Base-by-base conservation (phyloP, 2,888 invertebrate genomes). In the Zaprionus lineosus region DNA sequence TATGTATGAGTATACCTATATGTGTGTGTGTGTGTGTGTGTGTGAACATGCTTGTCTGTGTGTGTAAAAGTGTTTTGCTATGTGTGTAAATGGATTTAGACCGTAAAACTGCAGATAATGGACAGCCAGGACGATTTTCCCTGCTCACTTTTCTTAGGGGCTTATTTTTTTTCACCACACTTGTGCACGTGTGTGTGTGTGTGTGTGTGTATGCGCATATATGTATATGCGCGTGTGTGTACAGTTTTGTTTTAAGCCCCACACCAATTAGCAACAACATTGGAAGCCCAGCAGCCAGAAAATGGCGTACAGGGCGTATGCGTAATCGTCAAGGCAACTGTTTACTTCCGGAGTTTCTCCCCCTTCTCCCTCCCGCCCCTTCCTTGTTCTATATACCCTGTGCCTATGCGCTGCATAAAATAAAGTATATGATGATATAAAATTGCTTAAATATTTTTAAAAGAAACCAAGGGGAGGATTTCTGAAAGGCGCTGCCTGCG, bases 81-180 rank as follows among this genome's bases (percentile, higher is more conserved):
- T 40, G 34, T 51, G 24, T 68, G 72, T 60, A 72, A 84, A 66
- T 82, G 81, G 67, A 81, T 84, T 72, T 84, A 69, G 84, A 84
- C 84, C 84, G 84, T 84, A 81, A 84, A 81, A 84, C 60, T 77
- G 79, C 63, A 75, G 79, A 83, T 77, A 77, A 77, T 83, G 64
- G 75, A 47, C 29, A 29, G 47, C 34, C 15, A 39, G 48, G 15
- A 33, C 48, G 28, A 26, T 58, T 6, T n/a, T 12, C 14, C 1
- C 18, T 11, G 2, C 4, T 12, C 11, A n/a, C 6, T 9, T 3
- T 2, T n/a, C 4, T 15, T 6, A n/a, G n/a, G n/a, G n/a, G n/a
- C 5, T 14, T 31, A 11, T 31, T 31, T 31, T 18, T 0, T 8
- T 11, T 1, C 11, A 3, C 2, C 29, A 1, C 14, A 14, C 11